Conservation (phyloP, 2,797 vertebrate genomes). For the Poeciliopsis gracilis region DNA sequence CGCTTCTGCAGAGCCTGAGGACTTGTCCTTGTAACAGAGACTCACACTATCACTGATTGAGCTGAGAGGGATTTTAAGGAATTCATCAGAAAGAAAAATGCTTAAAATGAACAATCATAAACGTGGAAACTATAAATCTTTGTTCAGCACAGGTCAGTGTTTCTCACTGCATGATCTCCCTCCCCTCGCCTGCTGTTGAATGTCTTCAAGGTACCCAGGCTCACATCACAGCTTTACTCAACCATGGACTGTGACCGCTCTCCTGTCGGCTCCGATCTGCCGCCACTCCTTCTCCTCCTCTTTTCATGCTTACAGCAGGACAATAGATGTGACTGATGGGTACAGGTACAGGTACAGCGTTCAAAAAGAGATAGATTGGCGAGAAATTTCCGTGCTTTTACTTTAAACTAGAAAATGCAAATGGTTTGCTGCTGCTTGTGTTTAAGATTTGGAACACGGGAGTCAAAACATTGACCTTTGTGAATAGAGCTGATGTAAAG, state of each 20-base stretch:
- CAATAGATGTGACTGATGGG: slow-evolving; percentile 3
- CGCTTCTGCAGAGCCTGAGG: slow-evolving; percentile 36
- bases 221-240: slow-evolving; percentile 57
- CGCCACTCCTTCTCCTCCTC: slow-evolving; percentile 31
- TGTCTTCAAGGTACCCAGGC: slow-evolving; percentile 26
- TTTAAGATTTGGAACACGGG: slow-evolving; percentile 8
- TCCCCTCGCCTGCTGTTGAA: slow-evolving; percentile 4
- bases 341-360: background rate
- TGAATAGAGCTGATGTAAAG: slow-evolving; percentile 17
- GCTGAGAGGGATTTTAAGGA: slow-evolving; percentile 28
- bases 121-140: slow-evolving; percentile 11
- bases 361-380: background rate
- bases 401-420: slow-evolving; percentile 22
- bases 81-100: background rate
- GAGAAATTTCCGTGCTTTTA: background rate
- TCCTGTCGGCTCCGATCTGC: slow-evolving; percentile 66
- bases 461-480: slow-evolving; percentile 41
- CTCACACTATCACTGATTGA: slow-evolving; percentile 21
- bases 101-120: slow-evolving; percentile 1
- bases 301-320: slow-evolving; percentile 1
- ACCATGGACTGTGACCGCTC: slow-evolving; percentile 48
- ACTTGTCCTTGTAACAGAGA: slow-evolving; percentile 57
- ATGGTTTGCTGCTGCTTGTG: slow-evolving; percentile 5
- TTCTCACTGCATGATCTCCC: slow-evolving; percentile 2
- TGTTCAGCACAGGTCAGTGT: slow-evolving; percentile 4